phyloP scores from a whole-genome alignment of 37 sponge, comb jelly and placozoan species.

The Mnemiopsis leidyi region DNA sequence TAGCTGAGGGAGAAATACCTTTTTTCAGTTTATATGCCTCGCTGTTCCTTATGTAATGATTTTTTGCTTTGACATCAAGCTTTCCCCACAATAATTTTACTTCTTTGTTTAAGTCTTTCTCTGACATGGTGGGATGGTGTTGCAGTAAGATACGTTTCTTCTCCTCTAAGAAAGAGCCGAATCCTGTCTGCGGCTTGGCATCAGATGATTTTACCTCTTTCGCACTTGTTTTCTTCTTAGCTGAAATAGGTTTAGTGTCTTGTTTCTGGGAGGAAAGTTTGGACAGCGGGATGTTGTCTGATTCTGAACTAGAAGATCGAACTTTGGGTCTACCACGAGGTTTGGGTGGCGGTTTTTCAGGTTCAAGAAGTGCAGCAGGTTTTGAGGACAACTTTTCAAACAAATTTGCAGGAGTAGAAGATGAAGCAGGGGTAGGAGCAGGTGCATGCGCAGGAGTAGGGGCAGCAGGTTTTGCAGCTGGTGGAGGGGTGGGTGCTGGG shows the following conservation, averaged over 20 bases:
- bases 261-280: not conserved
- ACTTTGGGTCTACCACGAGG: not conserved
- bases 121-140: not conserved
- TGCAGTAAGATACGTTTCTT: not conserved
- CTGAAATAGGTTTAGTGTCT: not conserved
- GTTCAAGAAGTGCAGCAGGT: not conserved
- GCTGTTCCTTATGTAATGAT: slow-evolving; percentile 57
- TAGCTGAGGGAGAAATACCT: not conserved
- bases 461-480: not conserved
- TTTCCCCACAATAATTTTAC: not conserved
- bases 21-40: slow-evolving; percentile 53
- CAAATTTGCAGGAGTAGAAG: not conserved
- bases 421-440: not conserved
- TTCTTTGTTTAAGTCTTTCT: slow-evolving; percentile 34
- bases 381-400: slow-evolving; percentile 9
- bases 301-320: not conserved
- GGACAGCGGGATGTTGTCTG: not conserved
- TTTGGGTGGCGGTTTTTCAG: not conserved
- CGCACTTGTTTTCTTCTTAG: not conserved
- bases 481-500: not conserved
- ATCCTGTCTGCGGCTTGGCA: slow-evolving; percentile 49
- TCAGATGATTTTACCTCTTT: not conserved
- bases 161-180: slow-evolving; percentile 27
- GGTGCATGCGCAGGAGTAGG: not conserved
- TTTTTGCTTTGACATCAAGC: not conserved